phyloP scores from a whole-genome alignment of 2,113 vertebrate species.

The Onychostoma macrolepis region DNA sequence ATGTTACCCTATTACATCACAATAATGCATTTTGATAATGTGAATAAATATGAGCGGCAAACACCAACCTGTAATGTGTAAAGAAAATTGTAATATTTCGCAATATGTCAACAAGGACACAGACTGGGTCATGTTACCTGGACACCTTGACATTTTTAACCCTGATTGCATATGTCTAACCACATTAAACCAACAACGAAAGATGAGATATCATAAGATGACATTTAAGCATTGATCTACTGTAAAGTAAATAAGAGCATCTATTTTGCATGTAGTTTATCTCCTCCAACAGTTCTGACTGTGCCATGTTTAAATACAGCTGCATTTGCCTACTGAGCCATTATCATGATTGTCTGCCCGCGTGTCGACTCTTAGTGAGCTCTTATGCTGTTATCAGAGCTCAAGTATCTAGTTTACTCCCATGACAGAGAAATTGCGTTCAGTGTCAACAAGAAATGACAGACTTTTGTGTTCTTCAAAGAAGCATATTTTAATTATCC shows the following conservation, averaged over 20 bases:
- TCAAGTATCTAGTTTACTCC: background rate
- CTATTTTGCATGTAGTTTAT: background rate
- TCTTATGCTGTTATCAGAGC: background rate
- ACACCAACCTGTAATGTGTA: background rate
- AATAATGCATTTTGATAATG: background rate
- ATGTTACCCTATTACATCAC: background rate
- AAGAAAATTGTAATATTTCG: background rate
- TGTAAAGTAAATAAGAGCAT: background rate
- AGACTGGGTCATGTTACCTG: background rate
- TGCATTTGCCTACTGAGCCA: background rate
- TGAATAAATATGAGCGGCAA: background rate
- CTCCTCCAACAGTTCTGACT: background rate
- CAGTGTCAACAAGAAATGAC: background rate
- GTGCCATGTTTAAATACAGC: constrained; percentile 5
- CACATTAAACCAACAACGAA: background rate
- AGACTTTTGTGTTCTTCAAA: background rate
- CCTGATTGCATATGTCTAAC: background rate
- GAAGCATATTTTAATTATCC: background rate
- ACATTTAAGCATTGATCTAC: background rate
- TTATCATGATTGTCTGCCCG: background rate
- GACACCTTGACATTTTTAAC: background rate
- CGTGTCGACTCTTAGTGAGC: background rate
- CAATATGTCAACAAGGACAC: background rate
- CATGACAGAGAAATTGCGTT: background rate
- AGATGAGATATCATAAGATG: background rate